phyloP scores from a whole-genome alignment of 2,888 invertebrate species.

The Melieria omissa region DNA sequence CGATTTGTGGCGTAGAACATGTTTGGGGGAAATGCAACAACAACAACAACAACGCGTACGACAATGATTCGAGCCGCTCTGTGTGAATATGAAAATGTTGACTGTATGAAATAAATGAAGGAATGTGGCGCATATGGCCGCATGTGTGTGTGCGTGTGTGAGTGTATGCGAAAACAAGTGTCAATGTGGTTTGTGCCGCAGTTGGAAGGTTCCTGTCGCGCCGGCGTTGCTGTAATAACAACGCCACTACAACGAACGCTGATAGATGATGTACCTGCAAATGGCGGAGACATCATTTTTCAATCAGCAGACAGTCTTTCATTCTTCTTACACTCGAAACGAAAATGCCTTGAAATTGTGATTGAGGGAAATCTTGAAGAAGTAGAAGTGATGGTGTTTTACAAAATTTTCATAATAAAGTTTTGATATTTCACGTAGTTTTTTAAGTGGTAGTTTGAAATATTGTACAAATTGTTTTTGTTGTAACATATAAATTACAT shows the following conservation, averaged over 20 bases:
- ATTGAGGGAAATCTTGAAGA: too few species aligned
- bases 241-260: conserved; percentile 21
- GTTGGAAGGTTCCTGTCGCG: background rate
- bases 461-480: too few species aligned
- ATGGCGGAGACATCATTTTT: conserved; percentile 43
- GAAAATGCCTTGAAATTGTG: too few species aligned
- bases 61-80: background rate
- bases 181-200: conserved; percentile 24
- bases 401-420: too few species aligned
- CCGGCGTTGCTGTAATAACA: background rate
- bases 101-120: background rate
- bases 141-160: background rate
- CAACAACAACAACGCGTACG: background rate
- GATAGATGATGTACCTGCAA: conserved; percentile 39
- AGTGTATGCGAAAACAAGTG: conserved; percentile 6
- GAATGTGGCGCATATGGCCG: background rate
- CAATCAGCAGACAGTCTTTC: conserved; percentile 10
- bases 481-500: too few species aligned
- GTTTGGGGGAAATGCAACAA: conserved; percentile 16
- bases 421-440: too few species aligned
- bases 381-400: too few species aligned
- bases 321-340: too few species aligned
- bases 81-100: conserved; percentile 17
- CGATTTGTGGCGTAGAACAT: conserved; percentile 5
- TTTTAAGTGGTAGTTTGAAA: too few species aligned